A percentile compares a stretch with the other conserved stretches of the same genome.
Conservation (phyloP, 2,797 vertebrate species). For the Syndactyla subalaris region DNA sequence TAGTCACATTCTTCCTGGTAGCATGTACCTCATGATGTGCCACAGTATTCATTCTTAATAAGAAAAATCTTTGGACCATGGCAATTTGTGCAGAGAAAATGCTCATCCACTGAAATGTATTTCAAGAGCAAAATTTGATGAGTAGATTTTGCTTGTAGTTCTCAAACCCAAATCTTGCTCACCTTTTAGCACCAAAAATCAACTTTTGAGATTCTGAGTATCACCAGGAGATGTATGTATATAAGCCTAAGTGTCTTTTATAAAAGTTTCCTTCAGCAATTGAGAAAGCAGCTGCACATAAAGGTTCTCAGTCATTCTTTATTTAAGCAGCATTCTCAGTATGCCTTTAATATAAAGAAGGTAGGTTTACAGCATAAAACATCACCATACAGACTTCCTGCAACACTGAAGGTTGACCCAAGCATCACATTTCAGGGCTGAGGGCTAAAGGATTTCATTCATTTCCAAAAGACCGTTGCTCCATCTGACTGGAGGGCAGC, state of each 20-base stretch:
- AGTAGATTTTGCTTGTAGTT: not conserved
- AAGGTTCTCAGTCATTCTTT: constrained; percentile 29
- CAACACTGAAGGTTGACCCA: constrained; percentile 29
- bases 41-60: not conserved
- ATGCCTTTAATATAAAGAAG: constrained; percentile 35
- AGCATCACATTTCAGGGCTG: constrained; percentile 53
- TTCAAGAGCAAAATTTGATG: not conserved
- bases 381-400: constrained; percentile 38
- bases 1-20: not conserved
- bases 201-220: not conserved
- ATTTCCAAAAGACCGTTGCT: constrained; percentile 21
- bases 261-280: not conserved
- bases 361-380: constrained; percentile 49
- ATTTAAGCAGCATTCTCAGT: constrained; percentile 14
- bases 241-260: not conserved
- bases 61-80: not conserved
- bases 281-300: constrained; percentile 12
- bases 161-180: not conserved
- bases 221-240: not conserved
- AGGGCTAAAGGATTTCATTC: constrained; percentile 55
- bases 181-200: not conserved
- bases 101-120: not conserved
- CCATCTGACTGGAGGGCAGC: not conserved
- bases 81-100: not conserved
- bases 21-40: not conserved